Percentiles rank a stretch among this genome's conserved stretches.
Evolutionary conservation across 1,140 invertebrate species (phyloP).

Genomic region (Elysia chlorotica): DNA sequence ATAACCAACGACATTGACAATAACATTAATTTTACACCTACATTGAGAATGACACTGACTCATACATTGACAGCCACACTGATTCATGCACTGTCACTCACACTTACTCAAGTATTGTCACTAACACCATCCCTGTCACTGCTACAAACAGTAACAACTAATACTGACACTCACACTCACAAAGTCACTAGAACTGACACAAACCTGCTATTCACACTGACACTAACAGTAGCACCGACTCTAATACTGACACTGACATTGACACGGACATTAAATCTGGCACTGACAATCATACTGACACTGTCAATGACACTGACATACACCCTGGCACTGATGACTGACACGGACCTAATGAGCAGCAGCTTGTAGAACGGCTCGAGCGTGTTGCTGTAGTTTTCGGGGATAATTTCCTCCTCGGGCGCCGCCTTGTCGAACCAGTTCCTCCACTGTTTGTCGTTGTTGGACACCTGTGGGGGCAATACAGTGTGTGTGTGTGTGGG

Average conservation of each 20-base stretch:
- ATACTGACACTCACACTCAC: no score
- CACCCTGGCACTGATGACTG: neutral
- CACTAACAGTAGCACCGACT: neutral
- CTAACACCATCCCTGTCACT: neutral
- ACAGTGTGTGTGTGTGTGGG: no score
- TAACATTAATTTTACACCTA: no score
- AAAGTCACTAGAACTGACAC: neutral
- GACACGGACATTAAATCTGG: neutral
- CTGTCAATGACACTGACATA: neutral
- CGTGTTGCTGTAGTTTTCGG: constrained; percentile 84
- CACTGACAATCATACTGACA: neutral
- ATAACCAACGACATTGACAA: no score
- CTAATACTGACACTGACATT: neutral
- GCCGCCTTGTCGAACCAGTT: constrained; percentile 91
- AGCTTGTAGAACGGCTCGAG: constrained; percentile 89
- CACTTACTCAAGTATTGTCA: no score
- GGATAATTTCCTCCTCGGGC: constrained; percentile 88
- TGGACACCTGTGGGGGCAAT: constrained; percentile 65
- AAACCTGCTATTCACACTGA: neutral
- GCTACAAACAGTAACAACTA: no score
- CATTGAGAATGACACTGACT: no score
- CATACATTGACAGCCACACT: no score
- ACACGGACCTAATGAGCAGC: constrained; percentile 74
- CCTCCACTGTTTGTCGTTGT: constrained; percentile 80
- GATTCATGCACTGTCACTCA: no score